phyloP scores from a whole-genome alignment of 1,140 invertebrate genomes.

The Zaprionus kolodkinae region DNA sequence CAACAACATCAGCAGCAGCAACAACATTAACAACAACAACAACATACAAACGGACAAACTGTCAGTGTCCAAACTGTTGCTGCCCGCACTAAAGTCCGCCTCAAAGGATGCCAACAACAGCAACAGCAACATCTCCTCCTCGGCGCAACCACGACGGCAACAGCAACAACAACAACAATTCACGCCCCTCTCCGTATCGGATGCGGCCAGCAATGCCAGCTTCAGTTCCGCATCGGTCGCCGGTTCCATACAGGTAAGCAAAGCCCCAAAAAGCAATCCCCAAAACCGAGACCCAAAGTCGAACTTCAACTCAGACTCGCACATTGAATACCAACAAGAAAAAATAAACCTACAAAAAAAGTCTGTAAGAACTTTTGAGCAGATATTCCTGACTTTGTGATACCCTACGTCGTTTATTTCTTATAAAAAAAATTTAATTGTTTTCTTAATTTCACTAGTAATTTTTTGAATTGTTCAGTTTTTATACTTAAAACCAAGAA shows the following conservation, averaged over 20 bases:
- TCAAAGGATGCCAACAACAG: constrained; percentile 41
- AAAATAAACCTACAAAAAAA: neutral
- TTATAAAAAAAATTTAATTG: too few species aligned
- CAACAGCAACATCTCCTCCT: constrained; percentile 9
- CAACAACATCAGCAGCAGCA: constrained; percentile 28
- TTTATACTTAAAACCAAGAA: too few species aligned
- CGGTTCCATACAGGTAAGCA: constrained; percentile 82
- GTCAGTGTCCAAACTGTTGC: constrained; percentile 47
- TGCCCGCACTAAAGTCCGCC: constrained; percentile 47
- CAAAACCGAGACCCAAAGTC: constrained; percentile 23
- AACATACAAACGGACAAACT: constrained; percentile 46
- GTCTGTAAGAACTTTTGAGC: constrained; percentile 12
- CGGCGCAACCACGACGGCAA: constrained; percentile 17
- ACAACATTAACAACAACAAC: constrained; percentile 35
- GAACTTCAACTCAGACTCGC: constrained; percentile 22
- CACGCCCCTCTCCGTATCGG: constrained; percentile 55
- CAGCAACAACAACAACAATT: constrained; percentile 57
- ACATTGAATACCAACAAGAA: constrained; percentile 11
- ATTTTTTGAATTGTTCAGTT: too few species aligned
- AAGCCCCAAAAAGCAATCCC: neutral
- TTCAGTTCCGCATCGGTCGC: constrained; percentile 83
- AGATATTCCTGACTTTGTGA: neutral
- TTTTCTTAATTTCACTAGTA: too few species aligned
- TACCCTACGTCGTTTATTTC: neutral
- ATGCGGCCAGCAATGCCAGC: constrained; percentile 76